These are phyloP conservation scores for Papilio polytes DNA, from an alignment of 1,140 invertebrate genomes.

Conservation along the genomic window DNA sequence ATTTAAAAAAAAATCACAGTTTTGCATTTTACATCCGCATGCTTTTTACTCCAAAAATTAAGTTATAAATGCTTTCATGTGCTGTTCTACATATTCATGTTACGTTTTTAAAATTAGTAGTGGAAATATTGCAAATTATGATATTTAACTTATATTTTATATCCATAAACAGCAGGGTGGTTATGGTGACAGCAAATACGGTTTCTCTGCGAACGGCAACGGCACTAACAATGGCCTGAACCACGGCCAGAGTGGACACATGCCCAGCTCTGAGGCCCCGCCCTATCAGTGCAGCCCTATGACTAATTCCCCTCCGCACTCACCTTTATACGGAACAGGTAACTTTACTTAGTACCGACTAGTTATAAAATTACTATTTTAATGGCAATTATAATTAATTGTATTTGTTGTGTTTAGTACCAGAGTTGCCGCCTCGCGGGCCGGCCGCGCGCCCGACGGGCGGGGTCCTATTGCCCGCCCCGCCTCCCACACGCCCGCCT, in stretches of 20 bases:
- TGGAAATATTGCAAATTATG: not conserved
- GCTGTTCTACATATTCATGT: not conserved
- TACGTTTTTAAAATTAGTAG: not conserved
- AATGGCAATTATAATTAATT: not conserved
- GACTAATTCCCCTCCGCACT: constrained; percentile 83
- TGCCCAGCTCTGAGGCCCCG: constrained; percentile 58
- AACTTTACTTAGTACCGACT: too few species aligned
- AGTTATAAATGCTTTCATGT: not conserved
- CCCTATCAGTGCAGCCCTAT: constrained; percentile 71
- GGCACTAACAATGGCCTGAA: constrained; percentile 55
- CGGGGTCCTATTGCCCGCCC: constrained; percentile 76
- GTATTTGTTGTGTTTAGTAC: constrained; percentile 73
- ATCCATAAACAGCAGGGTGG: constrained; percentile 67
- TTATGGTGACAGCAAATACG: constrained; percentile 86
- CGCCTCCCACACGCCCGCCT: constrained; percentile 71
- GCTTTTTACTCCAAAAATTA: constrained; percentile 2
- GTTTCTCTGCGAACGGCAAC: constrained; percentile 80
- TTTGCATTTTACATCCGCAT: constrained; percentile 28
- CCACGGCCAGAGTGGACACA: constrained; percentile 48
- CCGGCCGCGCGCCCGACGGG: constrained; percentile 70
- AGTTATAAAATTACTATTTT: not conserved
- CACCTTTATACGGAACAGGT: constrained; percentile 80
- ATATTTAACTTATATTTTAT: not conserved
- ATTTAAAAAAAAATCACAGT: not conserved
- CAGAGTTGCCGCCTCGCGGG: constrained; percentile 92